These are phyloP conservation scores for Eupithecia centaureata DNA, from an alignment of 2,888 invertebrate species.

Conservation along the genomic window DNA sequence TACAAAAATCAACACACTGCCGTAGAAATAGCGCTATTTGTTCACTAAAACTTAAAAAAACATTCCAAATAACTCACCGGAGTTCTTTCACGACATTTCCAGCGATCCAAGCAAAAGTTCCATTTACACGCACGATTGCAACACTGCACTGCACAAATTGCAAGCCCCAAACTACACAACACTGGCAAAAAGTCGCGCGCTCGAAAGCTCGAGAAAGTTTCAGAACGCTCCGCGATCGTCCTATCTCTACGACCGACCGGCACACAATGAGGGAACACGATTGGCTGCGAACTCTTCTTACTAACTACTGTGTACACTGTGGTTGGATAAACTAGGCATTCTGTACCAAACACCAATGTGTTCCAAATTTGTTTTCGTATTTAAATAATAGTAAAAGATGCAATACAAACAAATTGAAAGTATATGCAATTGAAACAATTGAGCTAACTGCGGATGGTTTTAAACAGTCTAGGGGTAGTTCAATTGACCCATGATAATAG, in stretches of 20 bases:
- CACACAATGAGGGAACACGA: conserved; percentile 28
- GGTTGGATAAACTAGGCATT: background rate
- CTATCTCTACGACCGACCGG: conserved; percentile 26
- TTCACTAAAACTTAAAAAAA: background rate
- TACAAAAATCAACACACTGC: background rate
- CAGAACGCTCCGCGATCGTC: conserved; percentile 29
- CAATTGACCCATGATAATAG: too few species aligned
- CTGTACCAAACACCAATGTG: background rate
- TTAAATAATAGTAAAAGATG: background rate
- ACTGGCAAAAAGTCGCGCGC: conserved; percentile 25
- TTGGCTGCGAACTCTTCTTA: conserved; percentile 11
- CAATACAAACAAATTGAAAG: too few species aligned
- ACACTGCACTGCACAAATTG: conserved; percentile 59
- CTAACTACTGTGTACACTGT: conserved; percentile 2
- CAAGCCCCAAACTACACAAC: conserved; percentile 54
- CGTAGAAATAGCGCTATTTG: background rate
- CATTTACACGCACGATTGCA: conserved; percentile 36
- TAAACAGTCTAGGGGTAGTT: too few species aligned
- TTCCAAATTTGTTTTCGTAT: background rate
- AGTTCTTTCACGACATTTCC: conserved; percentile 30
- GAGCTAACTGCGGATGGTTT: too few species aligned
- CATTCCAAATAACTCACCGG: conserved; percentile 8
- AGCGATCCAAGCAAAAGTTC: conserved; percentile 42
- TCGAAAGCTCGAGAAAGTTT: conserved; percentile 38
- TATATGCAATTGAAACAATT: too few species aligned